Evolutionary conservation across 2,888 invertebrate species (phyloP), one percentile per base, ranked within the genome.

Genomic region (Carpatolechia fugitivella): DNA sequence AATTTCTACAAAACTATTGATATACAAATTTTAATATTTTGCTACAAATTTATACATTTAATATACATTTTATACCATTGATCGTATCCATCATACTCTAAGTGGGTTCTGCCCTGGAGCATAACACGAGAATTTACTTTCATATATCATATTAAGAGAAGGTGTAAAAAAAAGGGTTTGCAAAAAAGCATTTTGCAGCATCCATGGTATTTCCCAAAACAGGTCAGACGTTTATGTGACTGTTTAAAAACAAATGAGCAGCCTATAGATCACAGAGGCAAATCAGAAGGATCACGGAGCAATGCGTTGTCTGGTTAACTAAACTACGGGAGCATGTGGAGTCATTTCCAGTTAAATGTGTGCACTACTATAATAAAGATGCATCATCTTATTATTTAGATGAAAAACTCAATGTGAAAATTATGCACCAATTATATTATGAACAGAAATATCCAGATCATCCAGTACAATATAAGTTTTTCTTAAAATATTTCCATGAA

Each of bases 191-290:
- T 41, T 41, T 41, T 41, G 41, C 41, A 41, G 14, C 41, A 41
- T 41, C 41, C 41, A 41, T 41, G 41, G 16, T 18, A 41, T 41
- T 41, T 41, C 41, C 41, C 41, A 41, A 41, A 41, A 41, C 41
- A 41, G 41, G 41, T 41, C 41, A 41, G 14, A 41, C 41, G 41
- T 41, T 41, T 41, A 41, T 41, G 41, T 41, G 41, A 41, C 41
- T 41, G 41, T 41, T 41, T 41, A 41, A 41, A 41, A 41, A 41
- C 41, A 41, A 41, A 41, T 41, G 41, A 41, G 41, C 41, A 41
- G 41, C 41, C 16, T 20, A 41, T 41, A 41, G 41, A 41, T 41
- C 41, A 14, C 41, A 41, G 41, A 41, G 41, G 41, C 41, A 41
- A 41, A 41, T 41, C 41, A 41, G n/a, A n/a, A n/a, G 41, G 41